Conservation (phyloP, 2,797 vertebrate genomes). For the Thalassophryne amazonica region DNA sequence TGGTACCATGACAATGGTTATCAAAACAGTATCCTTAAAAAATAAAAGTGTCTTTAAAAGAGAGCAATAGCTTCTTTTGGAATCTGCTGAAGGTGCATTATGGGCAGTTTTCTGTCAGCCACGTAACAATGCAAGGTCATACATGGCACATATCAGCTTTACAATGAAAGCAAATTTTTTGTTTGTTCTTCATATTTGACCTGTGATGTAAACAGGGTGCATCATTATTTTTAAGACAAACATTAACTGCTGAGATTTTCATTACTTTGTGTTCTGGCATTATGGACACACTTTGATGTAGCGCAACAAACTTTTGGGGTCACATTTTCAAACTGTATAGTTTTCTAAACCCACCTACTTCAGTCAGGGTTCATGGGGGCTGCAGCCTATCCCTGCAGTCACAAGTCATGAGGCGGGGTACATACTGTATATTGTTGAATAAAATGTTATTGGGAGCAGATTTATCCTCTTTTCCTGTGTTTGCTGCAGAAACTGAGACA, state of each 20-base stretch:
- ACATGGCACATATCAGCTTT: slow-evolving; percentile 10
- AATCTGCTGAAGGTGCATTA: slow-evolving; percentile 1
- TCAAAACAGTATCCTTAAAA: background rate
- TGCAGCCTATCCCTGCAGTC: no score
- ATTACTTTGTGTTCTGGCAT: slow-evolving; percentile 8
- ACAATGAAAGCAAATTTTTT: slow-evolving; percentile 17
- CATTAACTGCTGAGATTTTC: slow-evolving; percentile 12
- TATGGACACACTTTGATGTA: background rate
- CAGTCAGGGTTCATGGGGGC: no score
- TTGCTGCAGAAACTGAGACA: slow-evolving; percentile 38
- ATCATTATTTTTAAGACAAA: slow-evolving; percentile 1
- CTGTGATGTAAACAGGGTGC: slow-evolving; percentile 9
- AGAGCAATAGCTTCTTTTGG: slow-evolving; percentile 20
- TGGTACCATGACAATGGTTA: background rate
- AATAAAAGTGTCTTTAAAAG: background rate
- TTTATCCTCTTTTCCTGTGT: slow-evolving; percentile 42
- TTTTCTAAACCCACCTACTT: no score
- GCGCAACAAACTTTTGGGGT: slow-evolving; percentile 13
- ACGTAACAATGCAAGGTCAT: slow-evolving; percentile 20
- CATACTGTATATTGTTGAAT: slow-evolving; percentile 45
- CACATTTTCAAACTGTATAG: slow-evolving; percentile 26
- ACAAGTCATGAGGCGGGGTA: no score
- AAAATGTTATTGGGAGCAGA: slow-evolving; percentile 33
- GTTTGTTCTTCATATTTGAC: slow-evolving; percentile 29
- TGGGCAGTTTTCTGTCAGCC: background rate